A percentile compares a stretch with the other conserved stretches of the same genome.
phyloP scores from a whole-genome alignment of 2,797 vertebrate genomes.

The Paratrypauchen microcephalus region DNA sequence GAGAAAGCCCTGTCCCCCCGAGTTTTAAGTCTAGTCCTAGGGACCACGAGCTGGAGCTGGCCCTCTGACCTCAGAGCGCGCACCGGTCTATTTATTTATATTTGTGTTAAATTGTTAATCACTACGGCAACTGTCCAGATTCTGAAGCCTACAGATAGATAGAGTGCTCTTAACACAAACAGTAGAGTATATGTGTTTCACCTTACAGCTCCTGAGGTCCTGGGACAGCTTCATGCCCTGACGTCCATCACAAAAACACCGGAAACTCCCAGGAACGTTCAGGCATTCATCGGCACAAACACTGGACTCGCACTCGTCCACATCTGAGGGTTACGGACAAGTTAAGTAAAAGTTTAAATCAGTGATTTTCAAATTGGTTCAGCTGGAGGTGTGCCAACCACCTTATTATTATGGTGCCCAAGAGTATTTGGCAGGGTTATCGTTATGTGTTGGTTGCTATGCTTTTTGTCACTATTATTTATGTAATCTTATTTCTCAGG shows the following conservation, averaged over 20 bases:
- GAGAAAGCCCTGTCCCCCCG: too few relatives aligned
- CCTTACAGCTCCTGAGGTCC: constrained; percentile 92
- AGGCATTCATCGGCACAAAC: constrained; percentile 89
- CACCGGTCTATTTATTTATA: too few relatives aligned
- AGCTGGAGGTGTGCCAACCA: too few relatives aligned
- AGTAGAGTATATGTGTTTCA: constrained; percentile 62
- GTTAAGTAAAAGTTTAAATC: not conserved
- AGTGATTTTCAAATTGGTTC: not conserved
- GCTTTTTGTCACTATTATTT: not conserved
- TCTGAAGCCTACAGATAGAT: too few relatives aligned
- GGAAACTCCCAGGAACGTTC: constrained; percentile 90
- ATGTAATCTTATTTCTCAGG: too few relatives aligned
- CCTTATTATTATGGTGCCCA: too few relatives aligned
- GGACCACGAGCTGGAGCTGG: too few relatives aligned
- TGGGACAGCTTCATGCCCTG: constrained; percentile 85
- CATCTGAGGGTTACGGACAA: constrained; percentile 73
- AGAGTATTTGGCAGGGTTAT: too few relatives aligned
- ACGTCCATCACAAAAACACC: constrained; percentile 92
- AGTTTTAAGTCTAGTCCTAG: too few relatives aligned
- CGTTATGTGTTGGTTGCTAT: not conserved
- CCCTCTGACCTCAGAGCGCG: too few relatives aligned
- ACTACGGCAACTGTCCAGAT: too few relatives aligned
- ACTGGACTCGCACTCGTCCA: constrained; percentile 87
- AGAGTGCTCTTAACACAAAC: not conserved
- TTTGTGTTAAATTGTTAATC: too few relatives aligned